Evolutionary conservation across 2,888 invertebrate species (phyloP).

Genomic region (Hymenopus coronatus): DNA sequence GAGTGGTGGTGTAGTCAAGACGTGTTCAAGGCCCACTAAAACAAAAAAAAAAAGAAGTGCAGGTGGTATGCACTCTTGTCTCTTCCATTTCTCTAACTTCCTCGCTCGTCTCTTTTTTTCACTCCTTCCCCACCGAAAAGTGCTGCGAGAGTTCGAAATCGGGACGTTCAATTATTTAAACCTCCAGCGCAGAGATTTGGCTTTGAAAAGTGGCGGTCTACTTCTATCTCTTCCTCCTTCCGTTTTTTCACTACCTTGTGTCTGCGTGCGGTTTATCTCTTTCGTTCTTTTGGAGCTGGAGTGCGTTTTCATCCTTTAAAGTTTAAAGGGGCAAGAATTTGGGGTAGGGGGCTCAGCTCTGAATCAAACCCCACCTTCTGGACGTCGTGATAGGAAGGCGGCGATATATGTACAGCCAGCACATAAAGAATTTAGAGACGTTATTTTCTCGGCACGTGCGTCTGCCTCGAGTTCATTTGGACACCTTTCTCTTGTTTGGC

Average conservation of each 20-base stretch:
- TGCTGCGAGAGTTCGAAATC: constrained; percentile 9
- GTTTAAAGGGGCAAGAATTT: constrained; percentile 7
- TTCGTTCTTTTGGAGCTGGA: neutral
- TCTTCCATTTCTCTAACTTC: neutral
- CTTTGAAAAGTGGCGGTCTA: constrained; percentile 16
- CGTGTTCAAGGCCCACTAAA: neutral
- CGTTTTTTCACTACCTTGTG: neutral
- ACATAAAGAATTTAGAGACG: neutral
- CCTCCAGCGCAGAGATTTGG: constrained; percentile 13
- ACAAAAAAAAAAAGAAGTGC: neutral
- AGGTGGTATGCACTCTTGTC: neutral
- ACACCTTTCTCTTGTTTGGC: neutral
- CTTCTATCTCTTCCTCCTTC: neutral
- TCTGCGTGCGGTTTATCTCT: constrained; percentile 2
- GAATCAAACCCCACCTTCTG: neutral
- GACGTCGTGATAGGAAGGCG: neutral
- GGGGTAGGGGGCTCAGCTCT: neutral
- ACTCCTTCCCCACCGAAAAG: neutral
- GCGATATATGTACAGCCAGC: neutral
- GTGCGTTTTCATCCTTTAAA: constrained; percentile 10
- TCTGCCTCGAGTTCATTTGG: neutral
- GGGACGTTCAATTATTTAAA: constrained; percentile 17
- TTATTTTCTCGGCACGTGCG: neutral
- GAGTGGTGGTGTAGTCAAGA: neutral
- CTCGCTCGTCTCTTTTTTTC: neutral